A percentile compares a stretch with the other conserved stretches of the same genome.
These are phyloP conservation scores for Perca fluviatilis DNA, from an alignment of 2,113 vertebrate species.

Conservation along the genomic window DNA sequence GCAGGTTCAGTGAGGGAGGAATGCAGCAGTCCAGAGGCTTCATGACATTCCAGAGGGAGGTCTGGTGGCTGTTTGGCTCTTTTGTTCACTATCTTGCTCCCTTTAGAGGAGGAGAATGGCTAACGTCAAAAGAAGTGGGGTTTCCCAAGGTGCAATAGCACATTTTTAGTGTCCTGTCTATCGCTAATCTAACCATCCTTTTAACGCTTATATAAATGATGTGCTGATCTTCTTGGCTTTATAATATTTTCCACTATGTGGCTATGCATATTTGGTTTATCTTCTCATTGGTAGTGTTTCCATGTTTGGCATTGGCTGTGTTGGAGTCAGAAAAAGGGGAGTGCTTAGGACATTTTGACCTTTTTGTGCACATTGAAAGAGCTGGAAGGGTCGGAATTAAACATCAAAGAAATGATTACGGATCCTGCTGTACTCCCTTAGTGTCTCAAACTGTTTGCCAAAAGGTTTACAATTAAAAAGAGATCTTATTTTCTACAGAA, in stretches of 20 bases:
- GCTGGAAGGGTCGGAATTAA: slow-evolving; percentile 5
- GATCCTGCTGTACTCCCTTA: background rate
- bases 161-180: slow-evolving; percentile 1
- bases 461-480: background rate
- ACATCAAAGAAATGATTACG: slow-evolving; percentile 8
- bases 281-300: slow-evolving; percentile 59
- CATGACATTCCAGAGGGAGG: slow-evolving; percentile 42
- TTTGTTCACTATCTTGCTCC: slow-evolving; percentile 41
- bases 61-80: slow-evolving; percentile 35
- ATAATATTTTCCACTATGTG: slow-evolving; percentile 28
- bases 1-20: slow-evolving; percentile 57
- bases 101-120: slow-evolving; percentile 44
- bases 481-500: background rate
- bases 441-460: slow-evolving; percentile 29
- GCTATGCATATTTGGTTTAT: slow-evolving; percentile 33
- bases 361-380: slow-evolving; percentile 25
- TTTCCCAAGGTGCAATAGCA: slow-evolving; percentile 39
- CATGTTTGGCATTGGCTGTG: slow-evolving; percentile 26
- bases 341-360: slow-evolving; percentile 30
- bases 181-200: slow-evolving; percentile 13
- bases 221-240: slow-evolving; percentile 26
- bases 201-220: slow-evolving; percentile 2
- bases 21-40: slow-evolving; percentile 60
- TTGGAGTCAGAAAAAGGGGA: background rate
- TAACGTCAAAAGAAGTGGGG: slow-evolving; percentile 14